These are phyloP conservation scores for Lucilia cuprina DNA, from an alignment of 1,140 invertebrate species.

Conservation along the genomic window DNA sequence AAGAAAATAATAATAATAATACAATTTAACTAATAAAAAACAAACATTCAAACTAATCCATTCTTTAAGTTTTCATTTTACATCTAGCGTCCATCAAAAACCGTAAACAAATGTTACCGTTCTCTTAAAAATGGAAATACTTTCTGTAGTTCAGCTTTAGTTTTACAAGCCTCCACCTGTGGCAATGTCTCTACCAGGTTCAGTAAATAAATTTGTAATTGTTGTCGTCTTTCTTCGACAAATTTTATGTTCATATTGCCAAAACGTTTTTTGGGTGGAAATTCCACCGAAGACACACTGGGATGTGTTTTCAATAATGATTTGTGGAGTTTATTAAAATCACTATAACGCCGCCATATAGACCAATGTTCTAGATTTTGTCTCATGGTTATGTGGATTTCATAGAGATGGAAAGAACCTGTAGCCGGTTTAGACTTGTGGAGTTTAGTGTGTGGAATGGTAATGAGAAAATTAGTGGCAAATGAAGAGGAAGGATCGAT, in stretches of 20 bases:
- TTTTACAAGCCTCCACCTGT: constrained; percentile 69
- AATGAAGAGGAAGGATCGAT: constrained; percentile 55
- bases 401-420: constrained; percentile 51
- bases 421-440: constrained; percentile 44
- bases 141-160: constrained; percentile 54
- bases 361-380: constrained; percentile 85
- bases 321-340: constrained; percentile 81
- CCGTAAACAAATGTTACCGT: constrained; percentile 14
- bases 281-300: constrained; percentile 76
- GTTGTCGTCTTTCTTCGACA: constrained; percentile 77
- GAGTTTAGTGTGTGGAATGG: constrained; percentile 57
- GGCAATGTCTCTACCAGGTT: constrained; percentile 74
- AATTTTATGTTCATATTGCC: constrained; percentile 85
- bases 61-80: too few species aligned
- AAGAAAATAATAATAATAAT: too few species aligned
- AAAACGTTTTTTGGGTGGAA: constrained; percentile 88
- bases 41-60: too few species aligned
- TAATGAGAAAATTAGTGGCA: constrained; percentile 57
- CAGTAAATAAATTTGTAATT: constrained; percentile 78
- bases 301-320: constrained; percentile 78
- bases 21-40: too few species aligned
- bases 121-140: constrained; percentile 58
- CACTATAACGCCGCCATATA: constrained; percentile 83
- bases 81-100: too few species aligned
- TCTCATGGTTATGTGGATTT: constrained; percentile 57